Conservation (phyloP, 2,888 invertebrate species). For the Odontothrips loti region DNA sequence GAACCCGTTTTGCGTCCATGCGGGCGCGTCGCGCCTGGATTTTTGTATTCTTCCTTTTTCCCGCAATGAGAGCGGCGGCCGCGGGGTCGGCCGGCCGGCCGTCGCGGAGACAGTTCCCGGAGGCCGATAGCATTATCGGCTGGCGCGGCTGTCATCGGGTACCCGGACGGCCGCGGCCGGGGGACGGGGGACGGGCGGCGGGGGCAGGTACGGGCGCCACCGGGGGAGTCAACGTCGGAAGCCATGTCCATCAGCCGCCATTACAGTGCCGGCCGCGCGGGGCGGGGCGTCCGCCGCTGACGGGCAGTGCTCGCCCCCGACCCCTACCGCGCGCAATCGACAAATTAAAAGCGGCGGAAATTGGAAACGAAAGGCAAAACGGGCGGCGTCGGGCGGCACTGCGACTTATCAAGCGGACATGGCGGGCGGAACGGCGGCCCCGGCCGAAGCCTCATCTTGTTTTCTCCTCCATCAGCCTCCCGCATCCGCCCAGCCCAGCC, state of each 20-base stretch:
- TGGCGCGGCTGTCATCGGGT: too few species aligned
- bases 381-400: background rate
- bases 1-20: too few species aligned
- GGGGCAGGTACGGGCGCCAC: too few species aligned
- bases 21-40: too few species aligned
- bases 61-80: too few species aligned
- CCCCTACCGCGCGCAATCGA: background rate
- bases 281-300: background rate
- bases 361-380: conserved; percentile 6
- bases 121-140: too few species aligned
- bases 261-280: background rate
- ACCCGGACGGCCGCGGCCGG: too few species aligned
- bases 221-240: background rate
- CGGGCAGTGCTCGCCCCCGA: background rate
- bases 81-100: too few species aligned
- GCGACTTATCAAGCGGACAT: background rate
- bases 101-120: too few species aligned
- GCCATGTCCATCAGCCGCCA: background rate
- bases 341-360: conserved; percentile 4
- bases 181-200: too few species aligned
- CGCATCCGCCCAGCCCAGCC: background rate
- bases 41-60: too few species aligned
- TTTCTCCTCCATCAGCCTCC: background rate
- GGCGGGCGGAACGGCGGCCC: background rate
- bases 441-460: background rate